Percentiles rank a stretch among this genome's conserved stretches.
Evolutionary conservation across 2,113 vertebrate species (phyloP).

Genomic region (sheep (Ovis aries)): DNA sequence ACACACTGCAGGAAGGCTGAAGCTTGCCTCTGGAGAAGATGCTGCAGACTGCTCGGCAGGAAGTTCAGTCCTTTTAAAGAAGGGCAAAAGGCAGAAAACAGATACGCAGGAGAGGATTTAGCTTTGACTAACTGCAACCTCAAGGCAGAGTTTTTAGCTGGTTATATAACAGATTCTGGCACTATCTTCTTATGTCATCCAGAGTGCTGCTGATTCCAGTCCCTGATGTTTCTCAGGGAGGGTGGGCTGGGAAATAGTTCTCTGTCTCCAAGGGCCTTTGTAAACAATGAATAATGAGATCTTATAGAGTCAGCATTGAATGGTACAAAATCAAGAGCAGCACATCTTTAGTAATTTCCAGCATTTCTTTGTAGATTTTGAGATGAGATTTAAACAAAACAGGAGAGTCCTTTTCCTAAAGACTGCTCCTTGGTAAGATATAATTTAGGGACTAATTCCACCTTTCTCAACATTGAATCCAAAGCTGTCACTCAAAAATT

Average conservation of each 20-base stretch:
- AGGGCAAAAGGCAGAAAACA: slow-evolving; percentile 7
- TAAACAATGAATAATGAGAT: neutral
- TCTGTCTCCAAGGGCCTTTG: neutral
- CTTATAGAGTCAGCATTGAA: neutral
- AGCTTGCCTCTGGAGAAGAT: neutral
- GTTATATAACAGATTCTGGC: neutral
- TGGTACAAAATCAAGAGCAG: neutral
- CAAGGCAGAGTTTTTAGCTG: neutral
- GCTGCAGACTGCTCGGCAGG: neutral
- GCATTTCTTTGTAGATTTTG: slow-evolving; percentile 18
- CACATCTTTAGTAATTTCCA: neutral
- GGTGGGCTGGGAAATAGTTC: neutral
- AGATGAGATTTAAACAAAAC: slow-evolving; percentile 11
- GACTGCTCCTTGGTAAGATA: neutral
- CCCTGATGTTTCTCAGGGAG: neutral
- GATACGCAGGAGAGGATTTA: neutral
- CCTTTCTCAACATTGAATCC: neutral
- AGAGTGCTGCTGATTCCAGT: neutral
- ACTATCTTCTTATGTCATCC: neutral
- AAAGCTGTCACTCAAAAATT: slow-evolving; percentile 3
- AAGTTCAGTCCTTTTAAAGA: neutral
- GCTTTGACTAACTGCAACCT: neutral
- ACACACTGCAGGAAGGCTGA: neutral
- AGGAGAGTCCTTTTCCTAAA: neutral
- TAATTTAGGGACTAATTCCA: neutral